A percentile compares a stretch with the other conserved stretches of the same genome.
Conservation (phyloP, 2,113 vertebrate genomes). For the Lophochroa leadbeateri region DNA sequence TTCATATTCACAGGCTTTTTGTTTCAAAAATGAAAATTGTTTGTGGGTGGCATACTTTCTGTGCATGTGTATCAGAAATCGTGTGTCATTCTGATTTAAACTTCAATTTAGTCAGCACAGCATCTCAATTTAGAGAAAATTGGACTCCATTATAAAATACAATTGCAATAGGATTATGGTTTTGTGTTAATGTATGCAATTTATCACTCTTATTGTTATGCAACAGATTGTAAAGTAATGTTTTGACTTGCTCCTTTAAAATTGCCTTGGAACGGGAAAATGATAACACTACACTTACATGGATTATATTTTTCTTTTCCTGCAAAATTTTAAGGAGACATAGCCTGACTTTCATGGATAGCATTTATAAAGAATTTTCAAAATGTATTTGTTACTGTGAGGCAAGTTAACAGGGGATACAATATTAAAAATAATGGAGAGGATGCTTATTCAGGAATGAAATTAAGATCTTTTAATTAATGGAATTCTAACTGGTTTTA, state of each 20-base stretch:
- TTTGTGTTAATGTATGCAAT: slow-evolving; percentile 46
- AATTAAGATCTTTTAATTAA: not conserved
- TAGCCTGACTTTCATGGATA: not conserved
- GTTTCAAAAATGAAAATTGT: slow-evolving; percentile 39
- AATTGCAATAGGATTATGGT: slow-evolving; percentile 37
- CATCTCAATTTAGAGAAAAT: slow-evolving; percentile 59
- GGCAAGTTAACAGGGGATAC: not conserved
- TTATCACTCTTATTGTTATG: slow-evolving; percentile 33
- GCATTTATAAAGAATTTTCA: not conserved
- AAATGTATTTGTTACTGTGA: not conserved
- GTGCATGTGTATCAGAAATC: slow-evolving; percentile 44
- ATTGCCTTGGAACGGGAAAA: not conserved
- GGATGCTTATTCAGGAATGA: not conserved
- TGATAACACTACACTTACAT: not conserved
- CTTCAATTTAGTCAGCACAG: slow-evolving; percentile 44
- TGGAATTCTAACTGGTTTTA: not conserved
- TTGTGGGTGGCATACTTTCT: slow-evolving; percentile 42
- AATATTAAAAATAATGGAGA: not conserved
- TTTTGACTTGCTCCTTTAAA: slow-evolving; percentile 48
- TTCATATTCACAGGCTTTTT: slow-evolving; percentile 34
- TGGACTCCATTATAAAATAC: slow-evolving; percentile 46
- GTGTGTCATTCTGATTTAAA: slow-evolving; percentile 53
- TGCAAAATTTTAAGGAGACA: not conserved
- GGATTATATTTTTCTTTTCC: not conserved
- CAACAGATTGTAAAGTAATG: slow-evolving; percentile 9